phyloP scores from a whole-genome alignment of 1,140 invertebrate genomes.

The Lepidotrigona ventralis region DNA sequence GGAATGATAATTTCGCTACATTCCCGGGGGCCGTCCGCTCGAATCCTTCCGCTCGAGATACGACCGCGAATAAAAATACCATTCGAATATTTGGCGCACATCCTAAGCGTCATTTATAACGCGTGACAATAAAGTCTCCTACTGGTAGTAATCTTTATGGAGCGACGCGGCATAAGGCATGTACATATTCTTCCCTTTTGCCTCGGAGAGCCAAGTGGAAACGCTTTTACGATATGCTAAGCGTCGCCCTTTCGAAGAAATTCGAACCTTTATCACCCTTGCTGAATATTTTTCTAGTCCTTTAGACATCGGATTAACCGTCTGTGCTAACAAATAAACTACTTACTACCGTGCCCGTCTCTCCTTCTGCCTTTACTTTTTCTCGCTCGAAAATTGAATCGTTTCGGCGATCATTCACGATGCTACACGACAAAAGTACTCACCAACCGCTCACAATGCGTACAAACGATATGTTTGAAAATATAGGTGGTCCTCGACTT shows the following conservation, averaged over 20 bases:
- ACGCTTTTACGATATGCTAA: slow-evolving; percentile 74
- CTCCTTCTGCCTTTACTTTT: slow-evolving; percentile 10
- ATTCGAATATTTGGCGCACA: slow-evolving; percentile 78
- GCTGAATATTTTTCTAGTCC: slow-evolving; percentile 63
- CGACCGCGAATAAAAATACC: slow-evolving; percentile 77
- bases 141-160: slow-evolving; percentile 78
- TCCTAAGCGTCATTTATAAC: slow-evolving; percentile 78
- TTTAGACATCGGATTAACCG: slow-evolving; percentile 65
- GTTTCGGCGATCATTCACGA: not conserved
- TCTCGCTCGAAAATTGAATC: slow-evolving; percentile 14
- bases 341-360: slow-evolving; percentile 39
- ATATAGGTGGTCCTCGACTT: too few relatives aligned
- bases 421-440: not conserved
- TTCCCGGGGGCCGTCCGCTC: slow-evolving; percentile 48
- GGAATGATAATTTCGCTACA: slow-evolving; percentile 21
- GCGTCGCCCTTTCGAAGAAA: slow-evolving; percentile 61
- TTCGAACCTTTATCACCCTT: slow-evolving; percentile 64
- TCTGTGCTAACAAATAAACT: slow-evolving; percentile 58
- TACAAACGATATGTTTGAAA: too few relatives aligned
- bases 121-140: slow-evolving; percentile 78
- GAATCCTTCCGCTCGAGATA: slow-evolving; percentile 77
- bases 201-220: slow-evolving; percentile 8
- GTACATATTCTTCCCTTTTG: slow-evolving; percentile 13
- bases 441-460: not conserved
- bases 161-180: slow-evolving; percentile 66